Evolutionary conservation across 2,797 vertebrate species (phyloP), one percentile per base, ranked within the genome.

Genomic region (Notamacropus eugenii): DNA sequence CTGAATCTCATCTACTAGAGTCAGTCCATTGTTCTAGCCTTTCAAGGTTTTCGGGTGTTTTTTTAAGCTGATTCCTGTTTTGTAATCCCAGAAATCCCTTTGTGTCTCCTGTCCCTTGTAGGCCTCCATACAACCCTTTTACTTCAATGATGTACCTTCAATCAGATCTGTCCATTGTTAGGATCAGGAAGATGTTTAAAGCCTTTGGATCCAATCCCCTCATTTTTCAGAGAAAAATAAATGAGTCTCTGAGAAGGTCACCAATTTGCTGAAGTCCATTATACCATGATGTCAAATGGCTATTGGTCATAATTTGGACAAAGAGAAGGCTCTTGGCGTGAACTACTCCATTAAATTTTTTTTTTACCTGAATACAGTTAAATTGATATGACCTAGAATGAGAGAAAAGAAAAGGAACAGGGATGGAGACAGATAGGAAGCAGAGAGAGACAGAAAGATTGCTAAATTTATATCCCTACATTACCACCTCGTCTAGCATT

Each of bases 331-430:
- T 62, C 58, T 55, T 90, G 46, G 22, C 91, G 91, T 91, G 87
- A 91, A 93, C 31, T 56, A 62, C 91, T 67, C 91, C 55, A 57
- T 91, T 90, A 93, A 91, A 5, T n/a, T 82, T 82, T 82, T 67
- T 67, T 82, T 91, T 96, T 57, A 93, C 91, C 90, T 93, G 90
- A 94, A 55, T 56, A 54, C 62, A 67, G 62, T 57, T 22, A 82
- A 82, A 82, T 82, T 82, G 67, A 82, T 82, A 82, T 82, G 67
- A 82, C 67, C 67, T 82, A 82, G 40, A 82, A 82, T 82, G 67
- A 82, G 67, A 82, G 31, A 82, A 82, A 82, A 82, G 19, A 82
- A 82, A 46, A 82, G 67, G 19, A 82, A 82, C 67, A 82, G 67
- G n/a, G 40, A 46, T 82, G 2, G 67, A 82, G 67, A 82, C n/a